Evolutionary conservation across 2,113 vertebrate species (phyloP).

Genomic region (Melozone crissalis): DNA sequence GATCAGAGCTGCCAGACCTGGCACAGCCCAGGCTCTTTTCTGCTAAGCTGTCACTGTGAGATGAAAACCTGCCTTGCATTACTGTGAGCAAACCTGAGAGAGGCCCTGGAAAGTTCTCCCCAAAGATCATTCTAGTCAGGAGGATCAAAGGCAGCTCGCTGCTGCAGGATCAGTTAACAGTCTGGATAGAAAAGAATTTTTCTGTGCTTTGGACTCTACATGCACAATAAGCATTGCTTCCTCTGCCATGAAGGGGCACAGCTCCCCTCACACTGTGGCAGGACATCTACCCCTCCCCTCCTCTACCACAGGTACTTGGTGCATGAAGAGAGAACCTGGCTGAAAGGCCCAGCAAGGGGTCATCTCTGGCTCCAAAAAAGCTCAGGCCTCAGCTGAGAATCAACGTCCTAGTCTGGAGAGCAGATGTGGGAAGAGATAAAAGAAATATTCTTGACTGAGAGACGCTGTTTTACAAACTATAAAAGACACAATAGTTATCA

Average conservation of each 20-base stretch:
- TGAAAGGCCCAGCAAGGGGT: background rate
- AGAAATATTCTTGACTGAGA: background rate
- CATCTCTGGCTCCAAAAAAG: background rate
- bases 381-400: background rate
- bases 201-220: background rate
- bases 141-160: background rate
- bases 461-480: background rate
- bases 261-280: background rate
- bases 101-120: background rate
- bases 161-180: background rate
- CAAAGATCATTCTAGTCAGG: background rate
- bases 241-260: background rate
- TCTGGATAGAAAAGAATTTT: background rate
- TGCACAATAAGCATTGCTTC: background rate
- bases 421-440: background rate
- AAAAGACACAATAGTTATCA: background rate
- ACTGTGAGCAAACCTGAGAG: background rate
- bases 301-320: background rate
- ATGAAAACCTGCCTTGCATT: background rate
- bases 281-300: background rate
- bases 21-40: background rate
- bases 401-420: background rate
- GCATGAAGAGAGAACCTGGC: background rate
- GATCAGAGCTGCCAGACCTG: background rate
- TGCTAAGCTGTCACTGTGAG: background rate